Evolutionary conservation across 1,140 invertebrate species (phyloP).

Genomic region (Theocolax elegans): DNA sequence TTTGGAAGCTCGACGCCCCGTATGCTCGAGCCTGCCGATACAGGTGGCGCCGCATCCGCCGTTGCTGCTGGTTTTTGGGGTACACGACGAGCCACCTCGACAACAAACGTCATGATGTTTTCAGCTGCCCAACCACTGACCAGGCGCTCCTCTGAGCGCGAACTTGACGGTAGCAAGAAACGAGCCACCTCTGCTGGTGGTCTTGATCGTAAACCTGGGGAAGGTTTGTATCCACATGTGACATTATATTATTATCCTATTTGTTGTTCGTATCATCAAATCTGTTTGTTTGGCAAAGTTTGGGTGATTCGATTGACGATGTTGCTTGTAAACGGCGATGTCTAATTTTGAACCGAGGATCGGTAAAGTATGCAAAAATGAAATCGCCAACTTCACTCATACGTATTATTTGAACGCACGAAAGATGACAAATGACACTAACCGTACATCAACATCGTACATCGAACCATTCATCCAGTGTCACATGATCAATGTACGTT

Average conservation of each 20-base stretch:
- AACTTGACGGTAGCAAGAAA: constrained; percentile 85
- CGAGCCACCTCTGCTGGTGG: constrained; percentile 80
- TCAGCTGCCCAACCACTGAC: constrained; percentile 76
- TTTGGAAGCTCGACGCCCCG: constrained; percentile 90
- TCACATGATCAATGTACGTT: constrained; percentile 2
- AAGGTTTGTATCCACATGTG: constrained; percentile 69
- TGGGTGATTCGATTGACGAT: background rate
- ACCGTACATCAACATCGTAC: too few relatives aligned
- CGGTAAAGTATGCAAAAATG: too few relatives aligned
- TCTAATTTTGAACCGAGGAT: too few relatives aligned
- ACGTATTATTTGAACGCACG: too few relatives aligned
- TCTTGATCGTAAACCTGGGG: constrained; percentile 75
- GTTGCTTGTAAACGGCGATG: background rate
- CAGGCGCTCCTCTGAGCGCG: constrained; percentile 83
- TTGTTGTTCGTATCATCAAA: too few relatives aligned
- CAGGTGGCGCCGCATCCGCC: too few relatives aligned
- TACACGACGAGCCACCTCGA: constrained; percentile 85
- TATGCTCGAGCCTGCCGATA: constrained; percentile 84
- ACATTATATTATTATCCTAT: too few relatives aligned
- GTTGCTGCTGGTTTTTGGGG: constrained; percentile 83
- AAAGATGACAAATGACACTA: too few relatives aligned
- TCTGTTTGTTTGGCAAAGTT: too few relatives aligned
- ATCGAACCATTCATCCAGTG: background rate
- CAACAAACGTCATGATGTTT: constrained; percentile 83
- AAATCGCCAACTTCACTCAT: too few relatives aligned